Evolutionary conservation across 2,113 vertebrate genomes (phyloP).

Genomic region (Gavia stellata): DNA sequence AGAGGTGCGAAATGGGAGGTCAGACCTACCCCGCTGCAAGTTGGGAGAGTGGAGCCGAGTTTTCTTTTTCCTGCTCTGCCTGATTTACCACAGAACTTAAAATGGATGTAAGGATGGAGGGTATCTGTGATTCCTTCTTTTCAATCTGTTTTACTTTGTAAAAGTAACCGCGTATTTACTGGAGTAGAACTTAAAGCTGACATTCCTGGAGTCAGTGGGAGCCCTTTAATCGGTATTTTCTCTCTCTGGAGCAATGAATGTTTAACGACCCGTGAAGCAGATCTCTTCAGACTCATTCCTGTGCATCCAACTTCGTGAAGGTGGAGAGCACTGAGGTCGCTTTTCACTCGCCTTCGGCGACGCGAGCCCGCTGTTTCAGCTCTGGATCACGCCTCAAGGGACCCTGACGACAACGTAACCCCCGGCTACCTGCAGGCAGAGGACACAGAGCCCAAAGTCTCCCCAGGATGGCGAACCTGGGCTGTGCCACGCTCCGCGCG

Average conservation of each 20-base stretch:
- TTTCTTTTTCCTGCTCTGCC: not conserved
- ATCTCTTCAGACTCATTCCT: not conserved
- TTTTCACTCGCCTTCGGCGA: fast-evolving
- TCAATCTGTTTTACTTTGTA: too few species aligned
- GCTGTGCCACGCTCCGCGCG: too few species aligned
- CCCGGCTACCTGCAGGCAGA: fast-evolving
- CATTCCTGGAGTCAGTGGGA: fast-evolving
- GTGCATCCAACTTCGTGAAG: fast-evolving
- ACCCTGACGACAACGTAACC: fast-evolving
- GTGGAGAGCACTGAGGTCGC: fast-evolving
- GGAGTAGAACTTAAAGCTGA: not conserved
- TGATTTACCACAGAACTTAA: not conserved
- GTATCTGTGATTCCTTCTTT: not conserved
- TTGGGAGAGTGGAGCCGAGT: fast-evolving
- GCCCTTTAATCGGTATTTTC: fast-evolving
- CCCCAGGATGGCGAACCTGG: fast-evolving
- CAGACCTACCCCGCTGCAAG: fast-evolving
- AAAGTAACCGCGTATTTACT: not conserved
- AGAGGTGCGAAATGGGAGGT: not conserved
- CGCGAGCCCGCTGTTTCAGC: fast-evolving
- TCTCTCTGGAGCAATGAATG: fast-evolving
- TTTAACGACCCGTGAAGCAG: not conserved
- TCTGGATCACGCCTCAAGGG: fast-evolving
- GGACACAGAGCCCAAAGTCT: fast-evolving
- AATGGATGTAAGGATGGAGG: fast-evolving